Conservation (phyloP, 1,140 invertebrate genomes). For the Drosophila kepulauana region DNA sequence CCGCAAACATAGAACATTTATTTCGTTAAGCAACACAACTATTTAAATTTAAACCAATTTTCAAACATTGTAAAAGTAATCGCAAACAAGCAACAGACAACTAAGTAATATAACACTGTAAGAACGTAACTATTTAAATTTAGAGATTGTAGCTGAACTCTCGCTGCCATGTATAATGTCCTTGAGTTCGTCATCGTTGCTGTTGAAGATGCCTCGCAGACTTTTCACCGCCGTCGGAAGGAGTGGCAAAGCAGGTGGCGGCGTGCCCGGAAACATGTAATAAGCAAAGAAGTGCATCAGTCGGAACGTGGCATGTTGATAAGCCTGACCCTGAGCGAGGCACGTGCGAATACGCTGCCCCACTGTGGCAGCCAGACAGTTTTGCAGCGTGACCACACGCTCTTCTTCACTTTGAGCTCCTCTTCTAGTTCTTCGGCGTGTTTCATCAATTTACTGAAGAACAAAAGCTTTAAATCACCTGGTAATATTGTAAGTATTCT, state of each 20-base stretch:
- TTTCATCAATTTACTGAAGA: conserved; percentile 43
- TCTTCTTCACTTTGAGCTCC: conserved; percentile 37
- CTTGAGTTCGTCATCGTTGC: not conserved
- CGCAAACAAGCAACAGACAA: conserved; percentile 4
- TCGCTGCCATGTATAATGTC: not conserved
- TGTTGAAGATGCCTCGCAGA: conserved; percentile 43
- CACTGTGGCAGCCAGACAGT: conserved; percentile 71
- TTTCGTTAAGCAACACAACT: conserved; percentile 1
- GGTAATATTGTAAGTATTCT: not conserved
- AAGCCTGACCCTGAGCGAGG: conserved; percentile 50
- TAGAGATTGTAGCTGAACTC: not conserved
- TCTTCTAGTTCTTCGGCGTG: conserved; percentile 34
- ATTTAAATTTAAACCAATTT: not conserved
- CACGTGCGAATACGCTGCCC: conserved; percentile 70
- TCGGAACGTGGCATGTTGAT: conserved; percentile 65
- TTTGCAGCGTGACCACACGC: conserved; percentile 55
- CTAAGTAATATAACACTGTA: not conserved
- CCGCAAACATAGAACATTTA: not conserved
- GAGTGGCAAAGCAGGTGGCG: conserved; percentile 35
- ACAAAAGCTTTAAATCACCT: too few relatives aligned
- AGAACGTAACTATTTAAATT: conserved; percentile 4
- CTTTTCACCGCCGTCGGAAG: conserved; percentile 44
- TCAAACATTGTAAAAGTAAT: not conserved
- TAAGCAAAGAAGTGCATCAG: conserved; percentile 72
- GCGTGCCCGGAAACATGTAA: conserved; percentile 65